A percentile compares a stretch with the other conserved stretches of the same genome.
Evolutionary conservation across 2,888 invertebrate genomes (phyloP).

Genomic region (Drosophila tanythrix): DNA sequence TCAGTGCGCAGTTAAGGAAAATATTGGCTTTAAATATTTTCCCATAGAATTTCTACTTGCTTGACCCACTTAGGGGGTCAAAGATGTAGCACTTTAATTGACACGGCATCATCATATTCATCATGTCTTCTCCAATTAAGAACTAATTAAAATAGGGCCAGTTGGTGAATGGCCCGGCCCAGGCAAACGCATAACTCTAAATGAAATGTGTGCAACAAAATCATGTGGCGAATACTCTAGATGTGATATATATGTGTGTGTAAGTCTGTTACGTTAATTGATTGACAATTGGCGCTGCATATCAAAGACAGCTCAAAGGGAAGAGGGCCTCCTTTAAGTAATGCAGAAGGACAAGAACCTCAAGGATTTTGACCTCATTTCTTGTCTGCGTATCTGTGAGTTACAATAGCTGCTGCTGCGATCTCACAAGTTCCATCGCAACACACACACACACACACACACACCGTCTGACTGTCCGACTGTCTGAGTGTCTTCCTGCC

Average conservation of each 20-base stretch:
- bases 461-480: slow-evolving; percentile 5
- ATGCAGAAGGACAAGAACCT: slow-evolving; percentile 82
- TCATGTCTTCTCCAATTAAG: slow-evolving; percentile 39
- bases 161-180: slow-evolving; percentile 24
- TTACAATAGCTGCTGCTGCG: slow-evolving; percentile 36
- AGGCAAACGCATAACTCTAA: slow-evolving; percentile 50
- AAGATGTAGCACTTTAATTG: slow-evolving; percentile 34
- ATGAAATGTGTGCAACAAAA: slow-evolving; percentile 46
- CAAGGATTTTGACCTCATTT: slow-evolving; percentile 83
- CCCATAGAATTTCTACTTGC: slow-evolving; percentile 44
- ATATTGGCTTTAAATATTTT: slow-evolving; percentile 28
- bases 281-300: slow-evolving; percentile 40
- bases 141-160: slow-evolving; percentile 32
- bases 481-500: slow-evolving; percentile 26
- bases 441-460: not conserved
- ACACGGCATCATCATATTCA: slow-evolving; percentile 50
- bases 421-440: not conserved
- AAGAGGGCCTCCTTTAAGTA: not conserved
- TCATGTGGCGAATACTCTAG: slow-evolving; percentile 1
- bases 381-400: slow-evolving; percentile 43
- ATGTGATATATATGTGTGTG: not conserved
- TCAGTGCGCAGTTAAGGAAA: slow-evolving; percentile 33
- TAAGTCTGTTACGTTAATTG: slow-evolving; percentile 26
- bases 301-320: slow-evolving; percentile 22
- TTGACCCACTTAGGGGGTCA: slow-evolving; percentile 26